phyloP scores from a whole-genome alignment of 1,140 invertebrate genomes.

The Holcopasites calliopsidis region DNA sequence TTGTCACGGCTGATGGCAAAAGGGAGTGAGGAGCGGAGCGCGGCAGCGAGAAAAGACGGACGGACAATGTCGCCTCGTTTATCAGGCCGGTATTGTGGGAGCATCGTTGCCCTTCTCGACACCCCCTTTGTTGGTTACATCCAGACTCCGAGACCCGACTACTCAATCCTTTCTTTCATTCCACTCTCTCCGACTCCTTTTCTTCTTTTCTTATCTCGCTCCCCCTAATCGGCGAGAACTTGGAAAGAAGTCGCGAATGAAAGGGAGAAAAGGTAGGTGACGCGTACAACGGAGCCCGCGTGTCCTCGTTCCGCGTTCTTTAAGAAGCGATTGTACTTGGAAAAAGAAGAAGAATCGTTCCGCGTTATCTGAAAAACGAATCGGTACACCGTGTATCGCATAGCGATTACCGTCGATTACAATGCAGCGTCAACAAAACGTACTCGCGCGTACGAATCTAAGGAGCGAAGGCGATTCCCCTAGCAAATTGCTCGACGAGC shows the following conservation, averaged over 20 bases:
- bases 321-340: slow-evolving; percentile 72
- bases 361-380: slow-evolving; percentile 56
- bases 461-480: not conserved
- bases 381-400: slow-evolving; percentile 8
- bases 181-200: slow-evolving; percentile 65
- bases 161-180: slow-evolving; percentile 79
- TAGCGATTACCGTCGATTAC: no score
- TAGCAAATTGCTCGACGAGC: slow-evolving; percentile 44
- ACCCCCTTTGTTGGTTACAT: slow-evolving; percentile 78
- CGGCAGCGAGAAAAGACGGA: slow-evolving; percentile 32
- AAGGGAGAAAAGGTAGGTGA: not conserved
- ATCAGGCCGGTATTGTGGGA: slow-evolving; percentile 70
- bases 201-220: slow-evolving; percentile 64
- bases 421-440: not conserved
- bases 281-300: slow-evolving; percentile 26
- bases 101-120: slow-evolving; percentile 74
- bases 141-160: slow-evolving; percentile 67
- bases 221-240: slow-evolving; percentile 56
- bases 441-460: not conserved
- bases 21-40: slow-evolving; percentile 16
- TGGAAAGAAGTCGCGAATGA: not conserved
- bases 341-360: slow-evolving; percentile 55
- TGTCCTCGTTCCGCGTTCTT: slow-evolving; percentile 62
- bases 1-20: slow-evolving; percentile 37
- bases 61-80: slow-evolving; percentile 70